phyloP scores from a whole-genome alignment of 1,140 invertebrate genomes.

The Sitodiplosis mosellana region DNA sequence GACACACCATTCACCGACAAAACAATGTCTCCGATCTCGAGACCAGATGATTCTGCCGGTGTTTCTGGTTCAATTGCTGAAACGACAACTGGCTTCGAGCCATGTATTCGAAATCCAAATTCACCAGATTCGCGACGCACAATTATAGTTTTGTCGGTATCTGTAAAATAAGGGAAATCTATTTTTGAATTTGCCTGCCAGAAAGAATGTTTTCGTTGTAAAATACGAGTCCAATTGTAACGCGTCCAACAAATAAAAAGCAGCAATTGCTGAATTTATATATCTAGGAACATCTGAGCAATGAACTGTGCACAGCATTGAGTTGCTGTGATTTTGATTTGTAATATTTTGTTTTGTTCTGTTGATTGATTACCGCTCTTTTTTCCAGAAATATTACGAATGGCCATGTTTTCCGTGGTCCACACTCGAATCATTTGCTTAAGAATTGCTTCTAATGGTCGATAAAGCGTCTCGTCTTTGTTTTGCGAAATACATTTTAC shows the following conservation, averaged over 20 bases:
- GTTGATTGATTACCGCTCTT: conserved; percentile 30
- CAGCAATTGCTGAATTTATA: background rate
- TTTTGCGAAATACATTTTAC: too few relatives aligned
- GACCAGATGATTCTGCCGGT: conserved; percentile 72
- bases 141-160: conserved; percentile 69
- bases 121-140: conserved; percentile 68
- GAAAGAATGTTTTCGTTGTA: conserved; percentile 3
- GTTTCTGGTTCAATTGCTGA: conserved; percentile 85
- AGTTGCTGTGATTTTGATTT: too few relatives aligned
- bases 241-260: background rate
- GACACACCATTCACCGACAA: conserved; percentile 79
- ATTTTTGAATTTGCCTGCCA: background rate
- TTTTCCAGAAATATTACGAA: conserved; percentile 35
- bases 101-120: conserved; percentile 90
- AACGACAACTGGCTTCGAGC: conserved; percentile 86
- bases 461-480: too few relatives aligned
- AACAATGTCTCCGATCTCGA: conserved; percentile 88
- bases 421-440: conserved; percentile 65
- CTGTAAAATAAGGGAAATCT: conserved; percentile 30
- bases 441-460: conserved; percentile 48
- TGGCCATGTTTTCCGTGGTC: conserved; percentile 52
- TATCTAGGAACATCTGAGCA: background rate
- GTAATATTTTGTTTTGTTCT: too few relatives aligned
- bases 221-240: background rate
- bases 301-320: background rate